These are phyloP conservation scores for Tortrix viridana DNA, from an alignment of 2,888 invertebrate genomes.

Conservation along the genomic window DNA sequence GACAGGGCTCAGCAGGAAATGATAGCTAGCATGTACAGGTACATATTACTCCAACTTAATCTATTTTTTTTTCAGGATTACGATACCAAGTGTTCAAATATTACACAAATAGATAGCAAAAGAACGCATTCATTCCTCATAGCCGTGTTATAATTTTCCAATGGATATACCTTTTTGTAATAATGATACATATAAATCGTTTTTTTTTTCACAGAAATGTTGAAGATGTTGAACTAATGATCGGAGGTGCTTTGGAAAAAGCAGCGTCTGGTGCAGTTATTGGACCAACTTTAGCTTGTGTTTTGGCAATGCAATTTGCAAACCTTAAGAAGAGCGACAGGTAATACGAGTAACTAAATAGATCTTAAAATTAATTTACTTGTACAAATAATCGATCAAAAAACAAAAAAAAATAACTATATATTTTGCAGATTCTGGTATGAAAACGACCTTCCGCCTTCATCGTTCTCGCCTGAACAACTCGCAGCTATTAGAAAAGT, in stretches of 20 bases:
- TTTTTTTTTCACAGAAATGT: conserved; percentile 75
- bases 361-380: neutral
- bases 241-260: conserved; percentile 92
- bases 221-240: conserved; percentile 93
- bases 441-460: conserved; percentile 96
- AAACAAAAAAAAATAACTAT: neutral
- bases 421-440: conserved; percentile 91
- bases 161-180: neutral
- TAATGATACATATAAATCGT: no score
- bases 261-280: conserved; percentile 92
- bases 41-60: conserved; percentile 14
- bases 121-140: no score
- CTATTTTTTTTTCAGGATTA: neutral
- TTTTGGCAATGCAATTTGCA: conserved; percentile 92
- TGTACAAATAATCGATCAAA: neutral
- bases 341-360: conserved; percentile 50
- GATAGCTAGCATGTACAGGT: conserved; percentile 88
- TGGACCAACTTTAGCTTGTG: conserved; percentile 95
- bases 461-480: conserved; percentile 90
- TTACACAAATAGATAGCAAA: no score
- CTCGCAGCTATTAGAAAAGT: conserved; percentile 92
- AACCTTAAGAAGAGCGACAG: conserved; percentile 92
- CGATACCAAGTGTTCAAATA: no score
- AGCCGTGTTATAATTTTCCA: neutral
- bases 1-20: conserved; percentile 84